Base-by-base conservation (phyloP, 2,113 vertebrate species). In the Saguinus imperator region DNA sequence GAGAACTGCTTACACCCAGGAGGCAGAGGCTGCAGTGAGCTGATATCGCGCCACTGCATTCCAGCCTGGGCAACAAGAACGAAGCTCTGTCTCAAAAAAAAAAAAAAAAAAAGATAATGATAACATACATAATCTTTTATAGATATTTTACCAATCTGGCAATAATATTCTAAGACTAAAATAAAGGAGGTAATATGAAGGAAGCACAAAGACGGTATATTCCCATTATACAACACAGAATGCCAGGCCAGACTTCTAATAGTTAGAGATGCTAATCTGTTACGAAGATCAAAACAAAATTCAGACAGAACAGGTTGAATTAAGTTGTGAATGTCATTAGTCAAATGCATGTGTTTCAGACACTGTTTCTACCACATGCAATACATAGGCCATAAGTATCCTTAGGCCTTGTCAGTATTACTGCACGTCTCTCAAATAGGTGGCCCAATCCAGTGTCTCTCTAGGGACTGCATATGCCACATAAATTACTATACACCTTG, bases 291-390 rank as follows among this genome's bases (percentile, higher is more conserved):
- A 90, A 96, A 97, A 96, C 68, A 93, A 93, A 96, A 95, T 92
- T 76, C 55, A 97, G 89, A 88, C 55, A 90, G 83, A 94, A 95
- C 77, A 82, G 82, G 89, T 90, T 94, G 84, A 89, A 85, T 13
- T 93, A 92, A 77, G 90, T 6, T 82, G 40, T 94, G 84, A 97
- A 97, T 95, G 91, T 94, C 92, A 92, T 80, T 76, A 96, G 95
- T 7, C 93, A 87, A 97, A 96, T 76, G 40, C 75, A 92, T 86
- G 91, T 94, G 88, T 57, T 92, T 97, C 85, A 95, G 81, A 52
- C 2, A 21, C 50, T 79, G 52, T 81, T 85, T 94, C 84, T 96
- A 75, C 88, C 94, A 95, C 23, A 50, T 9, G 85, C 52, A 91
- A 70, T 37, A 40, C 35, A 73, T 0, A 94, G 85, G 43, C 82